Percentiles rank a stretch among this genome's conserved stretches.
Evolutionary conservation across 2,888 invertebrate species (phyloP).

Genomic region (Tinea trinotella): DNA sequence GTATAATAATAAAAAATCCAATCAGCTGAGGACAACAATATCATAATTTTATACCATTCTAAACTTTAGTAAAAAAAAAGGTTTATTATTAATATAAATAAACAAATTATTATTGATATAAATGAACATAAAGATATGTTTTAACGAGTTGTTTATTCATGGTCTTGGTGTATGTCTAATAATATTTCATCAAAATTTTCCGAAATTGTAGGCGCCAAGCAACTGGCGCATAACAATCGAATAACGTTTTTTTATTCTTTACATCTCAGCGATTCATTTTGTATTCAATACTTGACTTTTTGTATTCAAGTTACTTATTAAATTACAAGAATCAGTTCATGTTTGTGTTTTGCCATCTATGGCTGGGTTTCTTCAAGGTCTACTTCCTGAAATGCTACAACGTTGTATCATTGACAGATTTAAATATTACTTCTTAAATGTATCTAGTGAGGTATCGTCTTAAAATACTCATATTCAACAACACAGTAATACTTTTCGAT

Average conservation of each 20-base stretch:
- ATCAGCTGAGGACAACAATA: too few relatives aligned
- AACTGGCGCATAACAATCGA: neutral
- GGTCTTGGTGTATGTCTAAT: neutral
- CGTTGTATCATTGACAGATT: neutral
- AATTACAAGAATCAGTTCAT: conserved; percentile 50
- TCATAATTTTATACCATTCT: too few relatives aligned
- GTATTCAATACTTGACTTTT: neutral
- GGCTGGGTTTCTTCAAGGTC: conserved; percentile 45
- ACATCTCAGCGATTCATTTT: neutral
- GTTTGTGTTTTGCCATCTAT: conserved; percentile 40
- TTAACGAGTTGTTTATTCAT: neutral
- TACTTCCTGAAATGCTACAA: conserved; percentile 28
- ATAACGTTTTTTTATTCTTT: neutral
- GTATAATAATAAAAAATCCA: too few relatives aligned
- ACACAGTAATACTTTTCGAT: too few relatives aligned
- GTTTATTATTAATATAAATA: too few relatives aligned
- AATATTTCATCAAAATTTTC: neutral
- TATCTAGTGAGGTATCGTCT: neutral
- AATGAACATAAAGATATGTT: neutral
- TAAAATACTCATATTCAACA: neutral
- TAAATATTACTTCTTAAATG: neutral
- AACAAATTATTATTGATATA: neutral
- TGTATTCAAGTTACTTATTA: conserved; percentile 29
- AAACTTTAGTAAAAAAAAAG: too few relatives aligned
- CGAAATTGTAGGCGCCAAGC: neutral